These are phyloP conservation scores for Paelopatides confundens DNA, from an alignment of 53 echinoderm and acorn worm species.

Conservation along the genomic window DNA sequence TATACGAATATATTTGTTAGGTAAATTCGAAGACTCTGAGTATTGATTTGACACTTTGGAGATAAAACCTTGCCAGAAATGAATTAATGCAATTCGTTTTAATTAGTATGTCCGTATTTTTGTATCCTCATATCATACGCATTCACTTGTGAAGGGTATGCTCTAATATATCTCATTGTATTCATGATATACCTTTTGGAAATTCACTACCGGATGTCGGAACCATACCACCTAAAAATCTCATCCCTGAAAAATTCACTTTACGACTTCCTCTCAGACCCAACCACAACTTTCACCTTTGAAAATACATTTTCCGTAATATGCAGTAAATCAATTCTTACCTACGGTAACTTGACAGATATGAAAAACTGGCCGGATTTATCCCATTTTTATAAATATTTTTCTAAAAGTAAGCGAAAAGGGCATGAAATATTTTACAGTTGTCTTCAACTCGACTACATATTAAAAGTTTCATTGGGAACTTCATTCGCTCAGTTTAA, in stretches of 20 bases:
- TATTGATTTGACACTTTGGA: too few species aligned
- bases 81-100: too few species aligned
- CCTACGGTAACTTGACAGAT: constrained; percentile 70
- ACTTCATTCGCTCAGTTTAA: constrained; percentile 33
- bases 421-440: constrained; percentile 30
- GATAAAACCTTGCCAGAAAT: too few species aligned
- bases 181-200: constrained; percentile 5
- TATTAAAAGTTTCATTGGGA: constrained; percentile 55
- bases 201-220: background rate
- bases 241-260: background rate
- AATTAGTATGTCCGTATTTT: background rate
- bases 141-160: background rate
- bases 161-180: background rate
- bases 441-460: constrained; percentile 37
- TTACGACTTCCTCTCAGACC: constrained; percentile 9
- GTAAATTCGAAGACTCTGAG: too few species aligned
- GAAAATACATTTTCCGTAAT: constrained; percentile 24
- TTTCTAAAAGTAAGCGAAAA: constrained; percentile 6
- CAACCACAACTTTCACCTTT: constrained; percentile 2
- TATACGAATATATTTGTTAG: too few species aligned
- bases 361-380: constrained; percentile 73
- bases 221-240: background rate
- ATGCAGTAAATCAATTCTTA: constrained; percentile 61
- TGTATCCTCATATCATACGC: background rate
- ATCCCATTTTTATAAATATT: constrained; percentile 33